phyloP scores from a whole-genome alignment of 2,888 invertebrate genomes.

The Heliconius sara region DNA sequence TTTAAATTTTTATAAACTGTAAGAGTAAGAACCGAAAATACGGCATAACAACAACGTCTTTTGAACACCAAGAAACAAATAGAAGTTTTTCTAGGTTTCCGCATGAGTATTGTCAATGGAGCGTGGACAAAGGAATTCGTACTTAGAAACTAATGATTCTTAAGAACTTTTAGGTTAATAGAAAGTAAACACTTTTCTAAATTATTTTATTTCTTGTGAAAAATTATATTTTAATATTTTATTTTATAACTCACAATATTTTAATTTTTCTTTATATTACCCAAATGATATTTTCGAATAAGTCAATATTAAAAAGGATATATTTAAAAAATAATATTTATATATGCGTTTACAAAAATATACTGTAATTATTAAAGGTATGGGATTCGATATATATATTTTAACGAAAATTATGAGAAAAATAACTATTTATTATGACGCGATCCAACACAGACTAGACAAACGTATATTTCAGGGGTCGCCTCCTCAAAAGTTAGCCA shows the following conservation, averaged over 20 bases:
- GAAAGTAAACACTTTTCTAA: neutral
- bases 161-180: constrained; percentile 41
- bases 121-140: constrained; percentile 48
- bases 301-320: too few species aligned
- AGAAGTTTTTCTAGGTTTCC: constrained; percentile 52
- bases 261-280: neutral
- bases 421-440: neutral
- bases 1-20: neutral
- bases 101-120: constrained; percentile 54
- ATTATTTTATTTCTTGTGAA: neutral
- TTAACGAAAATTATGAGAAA: neutral
- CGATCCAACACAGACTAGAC: neutral
- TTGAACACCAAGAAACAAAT: neutral
- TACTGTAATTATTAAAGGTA: too few species aligned
- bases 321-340: too few species aligned
- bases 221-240: too few species aligned
- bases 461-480: too few species aligned
- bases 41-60: neutral
- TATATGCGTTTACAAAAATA: too few species aligned
- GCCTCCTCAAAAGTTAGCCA: too few species aligned
- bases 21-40: neutral
- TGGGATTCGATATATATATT: too few species aligned
- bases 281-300: neutral
- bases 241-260: neutral
- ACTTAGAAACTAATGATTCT: constrained; percentile 36